Evolutionary conservation across 2,113 vertebrate genomes (phyloP), one percentile per base, ranked within the genome.

Genomic region (Phrynosoma blainvillii): DNA sequence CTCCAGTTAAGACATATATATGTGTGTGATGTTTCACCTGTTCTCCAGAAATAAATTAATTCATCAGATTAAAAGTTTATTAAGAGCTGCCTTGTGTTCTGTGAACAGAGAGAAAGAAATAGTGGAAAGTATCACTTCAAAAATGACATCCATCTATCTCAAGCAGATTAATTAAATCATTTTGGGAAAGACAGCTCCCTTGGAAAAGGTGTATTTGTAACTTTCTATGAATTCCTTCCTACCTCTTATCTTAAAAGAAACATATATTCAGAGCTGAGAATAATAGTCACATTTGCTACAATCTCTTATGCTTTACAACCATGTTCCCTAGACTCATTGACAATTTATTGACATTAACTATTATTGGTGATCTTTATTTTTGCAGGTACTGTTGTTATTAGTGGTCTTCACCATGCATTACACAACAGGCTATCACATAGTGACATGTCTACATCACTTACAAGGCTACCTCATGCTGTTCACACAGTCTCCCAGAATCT

Each of bases 301-400:
- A 59, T 87, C 84, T 93, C 86, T 89, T 18, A 52, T 30, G 25
- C 59, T 89, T 89, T 89, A 93, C 91, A 85, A 90, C 42, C 0
- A 89, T 65, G 75, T 40, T 86, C 66, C 10, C 1, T 27, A 77
- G 74, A 88, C 80, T 54, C 90, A 73, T 81, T 56, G 54, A 89
- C 86, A 84, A 87, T 91, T 91, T 92, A 79, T 92, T 93, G 91
- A 91, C 90, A 89, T 93, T 93, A 91, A n/a, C 32, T 91, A 76
- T 89, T 83, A 79, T 42, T 89, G 84, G 54, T 95, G 88, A 92
- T 93, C 92, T 95, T 93, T 94, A 70, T 92, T 95, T 36, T 92
- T 89, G 80, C 87, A 90, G 78, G 88, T 87, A 90, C 52, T 47
- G 88, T 92, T 93, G 93, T 91, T 91, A 89, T 92, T 88, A 74